phyloP scores from a whole-genome alignment of 2,888 invertebrate genomes.

The Brachylomia viminalis region DNA sequence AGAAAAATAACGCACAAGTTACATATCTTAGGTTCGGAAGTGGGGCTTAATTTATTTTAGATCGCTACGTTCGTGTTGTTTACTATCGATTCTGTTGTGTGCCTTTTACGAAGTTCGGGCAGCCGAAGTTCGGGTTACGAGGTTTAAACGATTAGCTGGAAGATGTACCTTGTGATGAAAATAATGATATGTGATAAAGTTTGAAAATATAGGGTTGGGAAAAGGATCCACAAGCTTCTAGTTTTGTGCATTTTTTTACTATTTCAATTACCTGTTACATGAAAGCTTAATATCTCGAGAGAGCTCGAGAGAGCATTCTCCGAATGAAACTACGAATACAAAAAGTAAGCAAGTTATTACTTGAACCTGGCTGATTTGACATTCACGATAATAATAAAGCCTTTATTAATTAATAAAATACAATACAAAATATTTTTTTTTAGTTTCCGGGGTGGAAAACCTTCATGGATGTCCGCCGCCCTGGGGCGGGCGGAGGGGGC shows the following conservation, averaged over 20 bases:
- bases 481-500: too few relatives aligned
- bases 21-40: slow-evolving; percentile 66
- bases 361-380: background rate
- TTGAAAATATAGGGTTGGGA: background rate
- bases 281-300: background rate
- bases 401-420: too few relatives aligned
- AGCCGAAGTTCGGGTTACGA: slow-evolving; percentile 22
- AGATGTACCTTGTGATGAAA: slow-evolving; percentile 1
- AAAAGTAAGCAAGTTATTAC: background rate
- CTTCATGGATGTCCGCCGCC: too few relatives aligned
- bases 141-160: slow-evolving; percentile 35
- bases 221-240: background rate
- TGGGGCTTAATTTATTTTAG: slow-evolving; percentile 70
- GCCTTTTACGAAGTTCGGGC: slow-evolving; percentile 39
- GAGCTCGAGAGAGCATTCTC: background rate
- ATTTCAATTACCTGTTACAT: background rate
- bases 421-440: too few relatives aligned
- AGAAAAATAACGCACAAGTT: slow-evolving; percentile 75
- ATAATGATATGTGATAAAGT: background rate
- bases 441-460: too few relatives aligned
- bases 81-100: slow-evolving; percentile 40
- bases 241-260: background rate
- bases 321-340: background rate
- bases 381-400: background rate
- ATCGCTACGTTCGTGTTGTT: slow-evolving; percentile 55